Evolutionary conservation across 2,888 invertebrate species (phyloP).

Genomic region (Teinopalpus imperialis): DNA sequence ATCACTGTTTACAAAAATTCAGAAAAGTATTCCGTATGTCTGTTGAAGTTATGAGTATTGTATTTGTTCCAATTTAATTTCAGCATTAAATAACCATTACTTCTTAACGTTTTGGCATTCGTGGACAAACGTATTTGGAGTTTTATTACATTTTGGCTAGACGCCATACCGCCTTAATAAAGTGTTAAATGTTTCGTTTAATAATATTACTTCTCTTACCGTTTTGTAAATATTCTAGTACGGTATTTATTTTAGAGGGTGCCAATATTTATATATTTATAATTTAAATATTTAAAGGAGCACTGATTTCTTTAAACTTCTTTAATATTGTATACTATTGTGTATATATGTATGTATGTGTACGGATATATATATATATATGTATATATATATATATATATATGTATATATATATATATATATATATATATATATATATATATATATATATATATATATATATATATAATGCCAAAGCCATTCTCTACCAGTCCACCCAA

Average conservation of each 20-base stretch:
- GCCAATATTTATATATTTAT: conserved; percentile 17
- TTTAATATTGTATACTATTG: too few relatives aligned
- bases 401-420: too few relatives aligned
- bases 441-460: too few relatives aligned
- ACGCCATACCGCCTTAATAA: conserved; percentile 17
- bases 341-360: too few relatives aligned
- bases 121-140: conserved; percentile 4
- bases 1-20: too few relatives aligned
- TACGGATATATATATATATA: too few relatives aligned
- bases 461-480: too few relatives aligned
- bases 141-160: conserved; percentile 19
- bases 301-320: too few relatives aligned
- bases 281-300: too few relatives aligned
- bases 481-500: too few relatives aligned
- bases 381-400: too few relatives aligned
- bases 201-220: conserved; percentile 9
- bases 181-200: conserved; percentile 21
- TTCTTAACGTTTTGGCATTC: conserved; percentile 19
- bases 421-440: too few relatives aligned
- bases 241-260: conserved; percentile 1
- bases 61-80: conserved; percentile 19
- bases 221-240: not conserved
- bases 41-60: conserved; percentile 7
- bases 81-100: conserved; percentile 23
- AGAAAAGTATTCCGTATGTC: not conserved